These are phyloP conservation scores for Phodopus roborovskii DNA, from an alignment of 2,113 vertebrate species.

Conservation along the genomic window DNA sequence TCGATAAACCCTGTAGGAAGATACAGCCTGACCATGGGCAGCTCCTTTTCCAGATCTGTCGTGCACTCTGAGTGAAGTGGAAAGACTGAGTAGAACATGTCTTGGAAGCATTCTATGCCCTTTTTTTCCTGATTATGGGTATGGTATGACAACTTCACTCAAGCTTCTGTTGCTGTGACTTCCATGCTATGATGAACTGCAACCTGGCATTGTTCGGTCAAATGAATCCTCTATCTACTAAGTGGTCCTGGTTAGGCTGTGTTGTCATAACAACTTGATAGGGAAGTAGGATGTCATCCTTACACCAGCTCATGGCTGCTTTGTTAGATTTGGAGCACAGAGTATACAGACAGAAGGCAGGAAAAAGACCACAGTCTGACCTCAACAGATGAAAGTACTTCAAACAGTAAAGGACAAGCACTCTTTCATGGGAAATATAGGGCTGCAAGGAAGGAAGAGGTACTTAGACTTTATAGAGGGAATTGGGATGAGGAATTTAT, in stretches of 20 bases:
- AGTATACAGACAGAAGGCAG: not conserved
- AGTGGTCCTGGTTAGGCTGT: not conserved
- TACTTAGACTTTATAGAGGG: not conserved
- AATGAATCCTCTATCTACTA: not conserved
- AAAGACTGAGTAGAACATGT: fast-evolving
- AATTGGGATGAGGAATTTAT: not conserved
- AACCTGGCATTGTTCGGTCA: not conserved
- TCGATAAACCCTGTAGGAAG: not conserved
- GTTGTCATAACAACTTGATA: not conserved
- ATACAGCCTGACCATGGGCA: too few species aligned
- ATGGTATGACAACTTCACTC: too few species aligned
- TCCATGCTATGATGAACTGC: not conserved
- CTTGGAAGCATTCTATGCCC: not conserved
- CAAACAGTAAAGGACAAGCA: too few species aligned
- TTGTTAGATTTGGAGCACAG: not conserved
- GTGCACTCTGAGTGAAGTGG: too few species aligned
- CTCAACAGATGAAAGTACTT: not conserved
- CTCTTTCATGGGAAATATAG: not conserved
- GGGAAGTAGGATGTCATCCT: not conserved
- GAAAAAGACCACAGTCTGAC: not conserved
- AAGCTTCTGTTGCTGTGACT: not conserved
- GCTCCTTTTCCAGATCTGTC: not conserved
- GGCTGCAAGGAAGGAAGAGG: not conserved
- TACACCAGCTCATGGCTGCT: not conserved
- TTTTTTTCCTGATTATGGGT: not conserved